phyloP scores from a whole-genome alignment of 2,797 vertebrate species.

The Malurus splendens region DNA sequence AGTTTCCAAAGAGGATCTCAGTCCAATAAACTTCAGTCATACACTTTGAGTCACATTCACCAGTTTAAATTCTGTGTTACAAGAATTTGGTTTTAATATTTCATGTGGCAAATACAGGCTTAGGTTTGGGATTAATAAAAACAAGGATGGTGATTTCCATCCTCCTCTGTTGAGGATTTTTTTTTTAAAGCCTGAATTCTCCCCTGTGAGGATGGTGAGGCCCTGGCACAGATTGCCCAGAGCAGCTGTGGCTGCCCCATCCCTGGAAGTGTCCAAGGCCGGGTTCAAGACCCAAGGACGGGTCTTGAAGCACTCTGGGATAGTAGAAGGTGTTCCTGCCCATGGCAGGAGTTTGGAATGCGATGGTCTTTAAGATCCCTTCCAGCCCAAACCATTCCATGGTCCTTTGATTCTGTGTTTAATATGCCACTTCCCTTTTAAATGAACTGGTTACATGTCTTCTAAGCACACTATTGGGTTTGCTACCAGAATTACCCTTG shows the following conservation, averaged over 20 bases:
- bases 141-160: not conserved
- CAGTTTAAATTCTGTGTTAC: not conserved
- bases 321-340: not conserved
- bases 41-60: not conserved
- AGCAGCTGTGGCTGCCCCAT: not conserved
- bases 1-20: conserved; percentile 21
- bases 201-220: not conserved
- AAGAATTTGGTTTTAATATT: not conserved
- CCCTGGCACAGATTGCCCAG: not conserved
- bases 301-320: not conserved
- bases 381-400: not conserved
- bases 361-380: not conserved
- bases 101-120: not conserved
- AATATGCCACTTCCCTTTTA: not conserved
- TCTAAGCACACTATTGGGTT: not conserved
- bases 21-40: not conserved
- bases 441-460: not conserved
- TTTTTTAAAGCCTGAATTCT: not conserved
- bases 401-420: not conserved
- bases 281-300: accelerated
- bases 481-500: conserved; percentile 7
- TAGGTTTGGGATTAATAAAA: not conserved
- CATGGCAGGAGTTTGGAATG: not conserved
- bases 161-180: not conserved
- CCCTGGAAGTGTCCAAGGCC: not conserved